A percentile compares a stretch with the other conserved stretches of the same genome.
Conservation (phyloP, 2,797 vertebrate genomes). For the Chaetodon trifasciatus region DNA sequence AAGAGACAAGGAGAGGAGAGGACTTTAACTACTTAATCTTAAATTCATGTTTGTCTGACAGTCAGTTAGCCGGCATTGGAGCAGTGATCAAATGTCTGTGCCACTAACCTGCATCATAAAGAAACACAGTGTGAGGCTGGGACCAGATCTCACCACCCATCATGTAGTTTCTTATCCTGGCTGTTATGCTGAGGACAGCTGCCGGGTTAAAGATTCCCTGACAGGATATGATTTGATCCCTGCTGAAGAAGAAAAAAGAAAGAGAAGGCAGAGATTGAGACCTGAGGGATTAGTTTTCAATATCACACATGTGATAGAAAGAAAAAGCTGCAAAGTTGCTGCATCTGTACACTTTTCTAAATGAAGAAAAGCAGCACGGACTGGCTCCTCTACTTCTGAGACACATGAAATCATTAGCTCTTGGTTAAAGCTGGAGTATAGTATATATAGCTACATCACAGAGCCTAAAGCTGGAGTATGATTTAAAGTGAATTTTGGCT, state of each 20-base stretch:
- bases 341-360: background rate
- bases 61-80: too few relatives aligned
- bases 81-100: background rate
- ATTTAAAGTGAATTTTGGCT: too few relatives aligned
- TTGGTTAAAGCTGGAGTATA: background rate
- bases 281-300: background rate
- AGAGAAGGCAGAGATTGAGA: background rate
- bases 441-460: too few relatives aligned
- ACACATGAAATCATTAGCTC: background rate
- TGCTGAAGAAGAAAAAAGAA: background rate
- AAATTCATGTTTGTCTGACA: background rate
- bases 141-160: conserved; percentile 47
- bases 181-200: conserved; percentile 13
- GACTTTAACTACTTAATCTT: background rate
- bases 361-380: background rate
- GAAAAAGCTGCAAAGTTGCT: background rate
- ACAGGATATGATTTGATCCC: rapidly evolving
- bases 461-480: background rate
- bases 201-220: background rate
- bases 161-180: conserved; percentile 16
- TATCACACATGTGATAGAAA: background rate
- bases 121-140: background rate
- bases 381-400: background rate
- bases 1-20: conserved; percentile 2
- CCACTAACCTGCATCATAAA: background rate